Conservation (phyloP, 1,140 invertebrate species). For the Aphis craccivora region DNA sequence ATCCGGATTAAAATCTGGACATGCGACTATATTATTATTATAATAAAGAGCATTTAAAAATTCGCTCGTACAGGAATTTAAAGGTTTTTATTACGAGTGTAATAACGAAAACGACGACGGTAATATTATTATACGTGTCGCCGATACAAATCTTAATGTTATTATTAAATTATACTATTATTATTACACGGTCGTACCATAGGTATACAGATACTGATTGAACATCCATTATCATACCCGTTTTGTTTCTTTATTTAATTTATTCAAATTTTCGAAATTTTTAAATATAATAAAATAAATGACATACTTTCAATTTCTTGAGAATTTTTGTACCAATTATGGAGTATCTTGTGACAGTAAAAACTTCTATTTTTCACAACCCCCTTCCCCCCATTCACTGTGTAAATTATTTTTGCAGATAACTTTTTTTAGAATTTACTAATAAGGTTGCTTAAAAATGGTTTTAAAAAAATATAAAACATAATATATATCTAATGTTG, state of each 20-base stretch:
- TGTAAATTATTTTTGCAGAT: no score
- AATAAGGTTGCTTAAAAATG: no score
- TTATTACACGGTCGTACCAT: background rate
- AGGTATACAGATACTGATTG: background rate
- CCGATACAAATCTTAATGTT: slow-evolving; percentile 18
- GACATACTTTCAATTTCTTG: no score
- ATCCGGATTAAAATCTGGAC: slow-evolving; percentile 24
- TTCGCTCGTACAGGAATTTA: background rate
- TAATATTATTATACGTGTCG: background rate
- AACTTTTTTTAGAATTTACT: no score
- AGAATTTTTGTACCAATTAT: no score
- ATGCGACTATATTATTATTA: background rate
- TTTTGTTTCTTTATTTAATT: background rate
- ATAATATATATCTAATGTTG: no score
- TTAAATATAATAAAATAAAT: background rate
- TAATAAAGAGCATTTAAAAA: slow-evolving; percentile 34
- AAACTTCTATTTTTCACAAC: no score
- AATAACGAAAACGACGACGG: background rate
- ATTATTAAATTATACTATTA: background rate
- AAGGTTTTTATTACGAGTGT: slow-evolving; percentile 35
- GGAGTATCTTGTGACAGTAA: no score
- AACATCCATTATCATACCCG: background rate
- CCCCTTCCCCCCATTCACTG: no score
- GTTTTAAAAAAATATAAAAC: no score
- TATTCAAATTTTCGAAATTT: background rate